Evolutionary conservation across 2,797 vertebrate species (phyloP), one percentile per base, ranked within the genome.

Genomic region (Karalla daura): DNA sequence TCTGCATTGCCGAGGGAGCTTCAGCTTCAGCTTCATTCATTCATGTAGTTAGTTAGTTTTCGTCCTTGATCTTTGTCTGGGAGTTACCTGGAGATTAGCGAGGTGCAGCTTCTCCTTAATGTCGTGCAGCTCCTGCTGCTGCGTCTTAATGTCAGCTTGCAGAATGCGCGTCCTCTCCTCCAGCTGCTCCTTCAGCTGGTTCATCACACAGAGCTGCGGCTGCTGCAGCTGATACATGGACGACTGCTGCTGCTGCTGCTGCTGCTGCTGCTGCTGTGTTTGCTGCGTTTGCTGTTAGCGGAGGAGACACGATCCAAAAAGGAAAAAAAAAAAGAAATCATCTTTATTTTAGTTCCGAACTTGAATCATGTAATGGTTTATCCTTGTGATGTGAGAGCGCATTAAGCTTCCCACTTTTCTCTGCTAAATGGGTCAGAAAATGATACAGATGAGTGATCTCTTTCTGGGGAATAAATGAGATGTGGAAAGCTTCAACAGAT

Each of bases 31-130:
- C n/a, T n/a, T n/a, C n/a, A n/a, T n/a, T n/a, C n/a, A n/a, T 32
- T 0, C 11, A 7, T 40, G 9, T 5, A 12, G 17, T 21, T 14
- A n/a, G n/a, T n/a, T n/a, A n/a, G 28, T 20, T 33, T 37, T 46
- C 14, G 36, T 23, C 10, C 41, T 28, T 49, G 3, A 7, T 27
- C 30, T 20, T 44, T 6, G 46, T 88, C 83, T 87, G 89, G 52
- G 18, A 35, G 41, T 88, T 84, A 86, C 93, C 93, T 95, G 89
- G 86, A 95, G 71, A 70, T 95, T 94, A 64, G 95, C 93, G 0
- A 95, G 85, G 53, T 95, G 94, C n/a, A 97, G 94, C 86, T 95
- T 95, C 75, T 96, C 93, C 85, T 96, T 96, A 70, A 97, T 94
- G 77, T 95, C 92, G 0, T 96, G 92, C 32, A 96, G 90, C 66